phyloP scores from a whole-genome alignment of 2,888 invertebrate species.

The Periphyllus acericola region DNA sequence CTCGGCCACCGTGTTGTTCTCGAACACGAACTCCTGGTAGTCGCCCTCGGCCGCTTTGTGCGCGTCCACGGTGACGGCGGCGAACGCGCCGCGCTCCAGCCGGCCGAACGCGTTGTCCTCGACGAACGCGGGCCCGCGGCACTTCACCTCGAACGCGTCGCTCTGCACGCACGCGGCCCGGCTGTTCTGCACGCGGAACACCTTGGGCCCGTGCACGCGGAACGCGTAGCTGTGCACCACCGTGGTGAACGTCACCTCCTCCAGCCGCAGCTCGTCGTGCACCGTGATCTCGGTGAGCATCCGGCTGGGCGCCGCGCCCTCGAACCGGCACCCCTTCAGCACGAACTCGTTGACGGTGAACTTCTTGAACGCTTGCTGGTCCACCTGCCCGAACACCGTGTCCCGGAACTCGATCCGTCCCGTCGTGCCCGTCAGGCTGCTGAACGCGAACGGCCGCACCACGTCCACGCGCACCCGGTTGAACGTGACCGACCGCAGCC shows the following conservation, averaged over 20 bases:
- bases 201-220: slow-evolving; percentile 74
- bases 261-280: slow-evolving; percentile 74
- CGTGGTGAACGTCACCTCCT: slow-evolving; percentile 74
- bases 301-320: slow-evolving; percentile 67
- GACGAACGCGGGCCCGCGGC: slow-evolving; percentile 73
- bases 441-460: slow-evolving; percentile 79
- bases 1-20: slow-evolving; percentile 73
- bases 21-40: slow-evolving; percentile 72
- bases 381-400: slow-evolving; percentile 73
- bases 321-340: slow-evolving; percentile 73
- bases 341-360: slow-evolving; percentile 77
- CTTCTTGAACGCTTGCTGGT: slow-evolving; percentile 82
- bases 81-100: slow-evolving; percentile 74
- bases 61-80: slow-evolving; percentile 68
- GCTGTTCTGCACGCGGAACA: slow-evolving; percentile 74
- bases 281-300: slow-evolving; percentile 76
- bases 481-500: slow-evolving; percentile 74
- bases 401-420: slow-evolving; percentile 73
- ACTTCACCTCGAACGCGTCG: slow-evolving; percentile 74
- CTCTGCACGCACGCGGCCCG: slow-evolving; percentile 73
- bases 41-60: slow-evolving; percentile 67
- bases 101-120: slow-evolving; percentile 74
- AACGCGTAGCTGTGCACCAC: slow-evolving; percentile 77
- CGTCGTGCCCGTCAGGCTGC: slow-evolving; percentile 76
- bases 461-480: slow-evolving; percentile 73